Base-by-base conservation (phyloP, 2,888 invertebrate species). In the Auanema sp. region DNA sequence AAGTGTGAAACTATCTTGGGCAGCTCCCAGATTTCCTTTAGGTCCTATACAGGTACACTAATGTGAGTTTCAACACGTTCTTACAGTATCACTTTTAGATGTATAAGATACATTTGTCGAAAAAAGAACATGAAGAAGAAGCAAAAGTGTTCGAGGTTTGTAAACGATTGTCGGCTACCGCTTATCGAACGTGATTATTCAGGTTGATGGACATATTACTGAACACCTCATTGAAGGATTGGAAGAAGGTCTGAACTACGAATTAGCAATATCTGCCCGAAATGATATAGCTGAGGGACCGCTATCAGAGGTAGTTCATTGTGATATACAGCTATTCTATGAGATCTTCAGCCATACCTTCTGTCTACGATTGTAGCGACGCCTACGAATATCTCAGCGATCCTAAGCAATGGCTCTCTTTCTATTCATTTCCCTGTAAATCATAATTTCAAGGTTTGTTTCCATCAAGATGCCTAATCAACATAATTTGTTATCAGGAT, bases 221-320 rank as follows among this genome's bases (percentile, higher is more conserved):
- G 33, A 33, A 33, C 33, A 63, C 33, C 40, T 43, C 1, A 47
- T 54, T 10, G 58, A 54, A n/a, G 69, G 69, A 18, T 47, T 69
- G 24, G 64, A 66, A 33, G 56, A 65, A 14, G 61, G 64, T n/a
- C 54, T 60, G 16, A 58, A 57, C 21, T 66, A 68, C 55, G 43
- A 61, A 50, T 23, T 72, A 53, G 69, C 67, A 33, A 65, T 72
- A 64, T 64, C 69, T 23, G 61, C 69, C 2, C 59, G 61, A 11
- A 72, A 72, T 52, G 67, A 69, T 23, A 54, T 51, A 44, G 62
- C 65, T 47, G 66, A 63, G 23, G 69, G 69, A 16, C 71, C 71
- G 1, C 58, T 54, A 1, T 51, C 60, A 21, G 21, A 54, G 14
- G 57, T 57, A 4, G 12, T 57, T 57, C n/a, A 6, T 16, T 5